Evolutionary conservation across 2,888 invertebrate genomes (phyloP), one percentile per base, ranked within the genome.

Genomic region (Eubasilissa splendida): DNA sequence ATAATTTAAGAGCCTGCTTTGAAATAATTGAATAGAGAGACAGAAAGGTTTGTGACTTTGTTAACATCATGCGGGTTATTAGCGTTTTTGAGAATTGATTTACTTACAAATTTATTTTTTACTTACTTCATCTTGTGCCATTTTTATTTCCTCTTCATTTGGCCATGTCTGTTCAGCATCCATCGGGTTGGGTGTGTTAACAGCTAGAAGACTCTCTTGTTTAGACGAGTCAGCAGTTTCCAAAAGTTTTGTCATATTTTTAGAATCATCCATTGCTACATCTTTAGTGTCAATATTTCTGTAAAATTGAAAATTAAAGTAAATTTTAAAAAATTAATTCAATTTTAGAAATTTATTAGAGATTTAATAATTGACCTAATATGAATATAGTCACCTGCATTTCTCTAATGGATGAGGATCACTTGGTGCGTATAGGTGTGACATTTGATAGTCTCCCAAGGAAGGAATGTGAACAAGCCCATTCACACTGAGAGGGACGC

Each of bases 121-220:
- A 58, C 54, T 83, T 85, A 89, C 89, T 85, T 92, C 92, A 80
- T 90, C 88, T 86, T 93, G 94, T 12, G 96, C 94, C 85, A 94
- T 92, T 83, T 93, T 92, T 83, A 97, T 92, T 89, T 98, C 98
- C 86, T 98, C 97, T 84, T 95, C 95, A 14, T 97, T 97, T 0
- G 99, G 98, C 97, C 97, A 98, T 0, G 98, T 98, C 88, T 99
- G 99, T 87, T 99, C 99, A 1, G 95, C 97, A 87, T 97, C 96
- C 96, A 98, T 96, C 7, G 95, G 95, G 90, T 98, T 96, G 0
- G 95, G 95, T 76, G 94, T 89, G 88, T 96, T 96, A 89, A 97
- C 98, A 50, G 92, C 91, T 80, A 93, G 92, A 59, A 98, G 90
- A 76, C 94, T 93, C 86, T 94, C 95, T 88, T 96, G 96, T 86